Conservation (phyloP, 1,140 invertebrate species). For the Sycophaga agraensis region DNA sequence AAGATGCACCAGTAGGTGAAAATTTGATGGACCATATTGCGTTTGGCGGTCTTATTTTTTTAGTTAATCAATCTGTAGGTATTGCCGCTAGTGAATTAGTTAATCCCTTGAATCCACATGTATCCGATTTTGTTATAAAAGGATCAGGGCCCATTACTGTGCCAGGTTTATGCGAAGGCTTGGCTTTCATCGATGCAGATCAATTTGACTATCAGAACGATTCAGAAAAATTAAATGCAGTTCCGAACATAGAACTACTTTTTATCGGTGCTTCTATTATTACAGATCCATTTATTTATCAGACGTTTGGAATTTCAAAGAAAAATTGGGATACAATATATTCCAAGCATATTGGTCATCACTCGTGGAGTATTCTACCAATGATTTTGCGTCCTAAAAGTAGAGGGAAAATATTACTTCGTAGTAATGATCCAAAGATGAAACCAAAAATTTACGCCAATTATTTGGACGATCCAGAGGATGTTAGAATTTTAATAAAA, state of each 20-base stretch:
- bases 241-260: slow-evolving; percentile 78
- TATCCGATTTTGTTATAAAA: slow-evolving; percentile 44
- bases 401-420: slow-evolving; percentile 68
- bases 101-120: slow-evolving; percentile 42
- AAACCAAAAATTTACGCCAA: slow-evolving; percentile 77
- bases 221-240: slow-evolving; percentile 35
- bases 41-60: slow-evolving; percentile 39
- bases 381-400: slow-evolving; percentile 75
- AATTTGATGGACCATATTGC: too few species aligned
- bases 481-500: slow-evolving; percentile 69
- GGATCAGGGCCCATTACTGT: slow-evolving; percentile 66
- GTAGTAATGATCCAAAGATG: slow-evolving; percentile 69
- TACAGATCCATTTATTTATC: slow-evolving; percentile 69
- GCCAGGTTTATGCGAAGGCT: slow-evolving; percentile 71
- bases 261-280: slow-evolving; percentile 71
- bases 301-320: slow-evolving; percentile 65
- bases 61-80: slow-evolving; percentile 53
- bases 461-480: slow-evolving; percentile 70
- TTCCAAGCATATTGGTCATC: slow-evolving; percentile 48
- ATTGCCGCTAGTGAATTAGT: slow-evolving; percentile 47
- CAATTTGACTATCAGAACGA: too few species aligned
- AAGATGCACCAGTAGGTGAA: slow-evolving; percentile 66
- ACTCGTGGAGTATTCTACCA: slow-evolving; percentile 68
- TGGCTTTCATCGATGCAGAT: slow-evolving; percentile 66
- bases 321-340: slow-evolving; percentile 66